Evolutionary conservation across 2,113 vertebrate species (phyloP).

Genomic region (Platichthys flesus): DNA sequence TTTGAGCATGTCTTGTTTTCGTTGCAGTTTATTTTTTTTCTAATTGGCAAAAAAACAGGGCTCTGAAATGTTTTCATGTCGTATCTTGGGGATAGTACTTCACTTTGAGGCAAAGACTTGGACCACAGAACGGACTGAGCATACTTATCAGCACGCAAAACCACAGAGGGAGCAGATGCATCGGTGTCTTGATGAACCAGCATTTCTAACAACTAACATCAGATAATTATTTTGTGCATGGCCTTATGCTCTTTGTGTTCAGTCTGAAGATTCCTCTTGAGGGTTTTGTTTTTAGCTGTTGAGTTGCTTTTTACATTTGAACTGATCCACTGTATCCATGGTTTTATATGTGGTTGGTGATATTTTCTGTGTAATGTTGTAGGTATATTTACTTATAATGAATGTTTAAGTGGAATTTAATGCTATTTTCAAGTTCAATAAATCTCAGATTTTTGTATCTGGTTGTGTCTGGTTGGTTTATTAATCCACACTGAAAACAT

Average conservation of each 20-base stretch:
- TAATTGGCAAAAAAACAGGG: constrained; percentile 40
- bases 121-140: background rate
- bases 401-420: constrained; percentile 60
- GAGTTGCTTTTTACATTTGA: constrained; percentile 53
- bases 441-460: constrained; percentile 75
- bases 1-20: constrained; percentile 28
- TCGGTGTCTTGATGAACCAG: constrained; percentile 45
- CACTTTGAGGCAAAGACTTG: constrained; percentile 15
- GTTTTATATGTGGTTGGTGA: constrained; percentile 78
- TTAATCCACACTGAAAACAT: too few species aligned
- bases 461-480: constrained; percentile 18
- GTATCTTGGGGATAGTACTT: constrained; percentile 19
- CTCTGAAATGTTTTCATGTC: constrained; percentile 38
- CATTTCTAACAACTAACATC: constrained; percentile 62
- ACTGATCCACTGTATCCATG: constrained; percentile 65
- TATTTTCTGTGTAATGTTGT: constrained; percentile 69
- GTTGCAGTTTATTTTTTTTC: background rate
- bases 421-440: constrained; percentile 78
- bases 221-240: constrained; percentile 63
- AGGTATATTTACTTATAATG: constrained; percentile 50
- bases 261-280: constrained; percentile 52
- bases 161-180: constrained; percentile 22
- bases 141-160: constrained; percentile 19
- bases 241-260: constrained; percentile 59
- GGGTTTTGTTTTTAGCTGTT: constrained; percentile 40